Base-by-base conservation (phyloP, 2,888 invertebrate genomes). In the Tenthredo mesomela region DNA sequence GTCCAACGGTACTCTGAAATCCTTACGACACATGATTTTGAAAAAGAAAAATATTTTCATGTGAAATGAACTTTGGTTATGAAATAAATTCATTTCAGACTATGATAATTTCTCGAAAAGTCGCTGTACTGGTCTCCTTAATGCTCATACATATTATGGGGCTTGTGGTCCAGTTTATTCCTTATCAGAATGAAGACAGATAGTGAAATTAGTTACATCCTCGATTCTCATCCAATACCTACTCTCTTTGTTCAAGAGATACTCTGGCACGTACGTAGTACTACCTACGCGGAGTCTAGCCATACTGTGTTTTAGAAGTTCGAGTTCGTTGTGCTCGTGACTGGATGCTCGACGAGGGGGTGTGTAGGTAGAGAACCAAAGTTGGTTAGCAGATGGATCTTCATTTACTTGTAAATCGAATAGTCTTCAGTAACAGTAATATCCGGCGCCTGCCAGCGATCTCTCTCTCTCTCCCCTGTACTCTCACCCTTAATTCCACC, bases 391-490 rank as follows among this genome's bases (percentile, higher is more conserved):
- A 82, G 88, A 87, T 88, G 87, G 89, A 90, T 89, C 89, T 88
- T 86, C 88, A 86, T 89, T 89, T 89, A 89, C 88, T 88, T 89
- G 87, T 88, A 90, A 92, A 92, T 92, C 91, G 88, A 91, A 92
- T 92, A 90, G 90, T 90, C 89, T 90, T 90, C 90, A 87, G 88
- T 90, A 89, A 90, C 88, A 86, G 89, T 90, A 92, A 92, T 92
- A 92, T 92, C 92, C 92, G 91, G 89, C 82, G 85, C 75, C 82
- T 82, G 82, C 47, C 82, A 50, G 67, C 67, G 82, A 82, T 82
- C 58, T 61, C 58, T 78, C 25, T 40, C 65, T 33, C 33, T 33
- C 2, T 9, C 37, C 58, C 58, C 40, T 7, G 18, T 18, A 15
- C 58, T 40, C 25, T n/a, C 40, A 21, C 25, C 58, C 50, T 58